Conservation (phyloP, 2,113 vertebrate genomes). For the Ameiurus melas region DNA sequence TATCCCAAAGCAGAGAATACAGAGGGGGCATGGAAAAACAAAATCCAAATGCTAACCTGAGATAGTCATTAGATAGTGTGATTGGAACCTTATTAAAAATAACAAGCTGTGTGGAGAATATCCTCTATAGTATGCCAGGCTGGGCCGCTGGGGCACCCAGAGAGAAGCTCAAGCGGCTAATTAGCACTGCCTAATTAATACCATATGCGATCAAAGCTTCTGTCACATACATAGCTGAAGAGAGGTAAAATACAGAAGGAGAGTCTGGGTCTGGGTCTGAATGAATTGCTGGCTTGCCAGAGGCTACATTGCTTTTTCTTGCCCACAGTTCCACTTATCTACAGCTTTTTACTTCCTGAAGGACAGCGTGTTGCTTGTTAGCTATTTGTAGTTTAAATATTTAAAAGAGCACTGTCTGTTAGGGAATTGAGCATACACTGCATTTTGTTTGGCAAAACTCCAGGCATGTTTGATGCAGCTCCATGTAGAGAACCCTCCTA, state of each 20-base stretch:
- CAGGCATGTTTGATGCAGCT: not conserved
- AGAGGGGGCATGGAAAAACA: conserved; percentile 14
- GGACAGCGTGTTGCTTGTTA: not conserved
- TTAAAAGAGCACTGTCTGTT: conserved; percentile 6
- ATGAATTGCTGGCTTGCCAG: not conserved
- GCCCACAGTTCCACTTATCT: not conserved
- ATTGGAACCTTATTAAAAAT: conserved; percentile 48
- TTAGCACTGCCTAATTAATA: conserved; percentile 54
- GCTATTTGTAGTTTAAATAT: conserved; percentile 17
- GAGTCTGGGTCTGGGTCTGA: not conserved
- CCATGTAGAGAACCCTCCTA: not conserved
- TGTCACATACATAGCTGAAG: conserved; percentile 17
- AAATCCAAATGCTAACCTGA: conserved; percentile 19
- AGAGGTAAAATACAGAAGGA: not conserved
- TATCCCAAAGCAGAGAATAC: not conserved
- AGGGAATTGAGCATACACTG: not conserved
- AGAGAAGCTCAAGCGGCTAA: conserved; percentile 29
- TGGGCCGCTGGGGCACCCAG: conserved; percentile 27
- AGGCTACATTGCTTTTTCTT: not conserved
- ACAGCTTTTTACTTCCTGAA: not conserved
- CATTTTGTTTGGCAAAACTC: conserved; percentile 1
- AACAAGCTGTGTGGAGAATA: conserved; percentile 38
- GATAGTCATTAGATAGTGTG: conserved; percentile 26
- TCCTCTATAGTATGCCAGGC: conserved; percentile 37
- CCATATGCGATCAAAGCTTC: conserved; percentile 47